Evolutionary conservation across 2,888 invertebrate genomes (phyloP), one percentile per base, ranked within the genome.

Genomic region (Himalopsyche kuldschensis): DNA sequence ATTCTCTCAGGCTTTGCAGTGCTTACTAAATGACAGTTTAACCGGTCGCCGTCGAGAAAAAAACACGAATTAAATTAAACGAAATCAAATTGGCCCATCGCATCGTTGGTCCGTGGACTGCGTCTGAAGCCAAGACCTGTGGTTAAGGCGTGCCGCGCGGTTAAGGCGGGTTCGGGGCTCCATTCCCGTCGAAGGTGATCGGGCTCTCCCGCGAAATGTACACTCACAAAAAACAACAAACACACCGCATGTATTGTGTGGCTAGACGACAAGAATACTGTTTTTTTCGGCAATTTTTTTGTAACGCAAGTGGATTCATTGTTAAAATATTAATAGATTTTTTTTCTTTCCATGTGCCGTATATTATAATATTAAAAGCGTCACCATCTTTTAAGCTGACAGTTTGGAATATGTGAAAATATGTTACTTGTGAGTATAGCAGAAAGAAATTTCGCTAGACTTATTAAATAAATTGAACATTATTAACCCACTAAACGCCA

Each of bases 51-150:
- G 24, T 32, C 41, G 41, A 41, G 15, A 75, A 81, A 76, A 85
- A 83, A 81, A 83, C 47, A 84, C 76, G 35, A 24, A 85, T 83
- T 83, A 84, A 85, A 84, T 84, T 82, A 85, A 85, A 85, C 82
- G 84, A 79, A 83, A 82, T 85, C 78, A 82, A 84, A 85, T 85
- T 84, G 84, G 80, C 80, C 80, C 78, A 47, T 69, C 83, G 77
- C 78, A 79, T 48, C 47, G 32, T 41, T 77, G 76, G 79, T 75
- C 79, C 79, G 32, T 81, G 55, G 35, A 69, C 46, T 80, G 83
- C 48, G 41, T 75, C 48, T 80, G 47, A 76, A 24, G 32, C 30
- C 55, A 47, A 80, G 84, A 77, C 85, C 85, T 85, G 81, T 85
- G 80, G 82, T 85, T 85, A 85, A 85, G 85, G 85, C 85, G 85